A percentile compares a stretch with the other conserved stretches of the same genome.
phyloP scores from a whole-genome alignment of 2,797 vertebrate species.

The Mus caroli region DNA sequence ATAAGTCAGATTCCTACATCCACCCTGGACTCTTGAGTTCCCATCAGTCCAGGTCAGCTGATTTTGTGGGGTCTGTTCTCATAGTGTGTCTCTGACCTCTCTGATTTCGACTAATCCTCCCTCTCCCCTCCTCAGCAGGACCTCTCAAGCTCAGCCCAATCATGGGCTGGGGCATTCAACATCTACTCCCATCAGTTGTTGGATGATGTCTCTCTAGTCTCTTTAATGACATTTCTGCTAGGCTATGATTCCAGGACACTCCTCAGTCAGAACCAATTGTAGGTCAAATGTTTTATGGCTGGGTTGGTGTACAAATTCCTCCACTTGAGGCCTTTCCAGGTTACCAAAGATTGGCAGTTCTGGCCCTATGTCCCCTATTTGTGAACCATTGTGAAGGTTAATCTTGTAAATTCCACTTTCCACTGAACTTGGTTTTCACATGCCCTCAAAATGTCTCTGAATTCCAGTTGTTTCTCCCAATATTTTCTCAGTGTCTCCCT shows the following conservation, averaged over 20 bases:
- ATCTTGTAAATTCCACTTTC: background rate
- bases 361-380: background rate
- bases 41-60: background rate
- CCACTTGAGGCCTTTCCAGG: background rate
- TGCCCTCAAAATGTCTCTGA: background rate
- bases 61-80: background rate
- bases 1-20: background rate
- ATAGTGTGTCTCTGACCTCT: background rate
- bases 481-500: background rate
- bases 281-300: background rate
- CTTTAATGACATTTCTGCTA: background rate
- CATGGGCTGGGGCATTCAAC: background rate
- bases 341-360: background rate
- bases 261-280: background rate
- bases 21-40: background rate
- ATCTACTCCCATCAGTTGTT: background rate
- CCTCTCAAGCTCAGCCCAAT: background rate
- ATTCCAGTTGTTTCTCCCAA: background rate
- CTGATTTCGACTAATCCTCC: background rate
- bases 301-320: background rate
- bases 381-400: background rate
- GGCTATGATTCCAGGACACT: background rate
- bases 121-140: background rate
- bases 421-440: background rate
- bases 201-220: background rate